Evolutionary conservation across 2,888 invertebrate species (phyloP), one percentile per base, ranked within the genome.

Genomic region (Phaedon cochleariae): DNA sequence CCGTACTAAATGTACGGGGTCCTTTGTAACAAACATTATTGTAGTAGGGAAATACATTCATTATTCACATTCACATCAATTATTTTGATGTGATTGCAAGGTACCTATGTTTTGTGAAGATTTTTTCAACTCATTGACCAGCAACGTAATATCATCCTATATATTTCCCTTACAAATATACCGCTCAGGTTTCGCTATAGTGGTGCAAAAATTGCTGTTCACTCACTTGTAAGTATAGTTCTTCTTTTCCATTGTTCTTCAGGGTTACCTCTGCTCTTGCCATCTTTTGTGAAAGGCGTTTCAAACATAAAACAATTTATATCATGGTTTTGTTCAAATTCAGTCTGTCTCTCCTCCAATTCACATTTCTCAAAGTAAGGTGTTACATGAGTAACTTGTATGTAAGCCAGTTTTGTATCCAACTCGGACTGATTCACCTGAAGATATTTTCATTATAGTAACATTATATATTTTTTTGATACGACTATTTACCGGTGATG

Each of bases 321-420:
- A 81, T 97, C 95, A 82, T 97, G 96, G 77, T 92, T 94, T 72
- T 93, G 90, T 77, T 96, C 96, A 83, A 96, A 97, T 65, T 95
- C 92, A 17, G 94, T 95, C 72, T 91, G 89, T 48, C 93, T 86
- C 53, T 89, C 88, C 69, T 90, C 87, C n/a, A 89, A 83, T 64
- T 92, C 89, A 26, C 88, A 87, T 76, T 90, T 90, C 73, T 91
- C 91, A 80, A 92, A 92, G 81, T 92, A 93, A 0, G 97, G 94
- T 7, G 92, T 91, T n/a, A 97, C 96, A 84, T 96, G 96, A 0
- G 97, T 97, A 59, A 98, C 94, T 87, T 98, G 97, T 77, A 98
- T 93, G 82, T 96, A 93, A 0, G 96, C 96, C 64, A 91, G 85
- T 81, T 94, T 94, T 37, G 90, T 85, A 85, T 97, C 96, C 64